phyloP scores from a whole-genome alignment of 53 echinoderm and acorn worm species.

The Hippasteria phrygiana region DNA sequence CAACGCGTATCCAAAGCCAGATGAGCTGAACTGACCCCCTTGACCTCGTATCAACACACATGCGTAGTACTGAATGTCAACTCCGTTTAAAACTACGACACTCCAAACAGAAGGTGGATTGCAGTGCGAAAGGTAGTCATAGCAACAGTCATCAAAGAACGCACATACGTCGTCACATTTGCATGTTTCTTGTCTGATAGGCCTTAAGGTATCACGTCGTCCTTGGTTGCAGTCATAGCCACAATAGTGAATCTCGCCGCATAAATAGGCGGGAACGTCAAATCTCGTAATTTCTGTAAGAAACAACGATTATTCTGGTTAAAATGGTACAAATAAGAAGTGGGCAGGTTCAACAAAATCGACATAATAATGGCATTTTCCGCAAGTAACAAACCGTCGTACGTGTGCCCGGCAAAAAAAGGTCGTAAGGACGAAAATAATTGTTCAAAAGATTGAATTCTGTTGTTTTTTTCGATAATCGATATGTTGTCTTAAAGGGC shows the following conservation, averaged over 20 bases:
- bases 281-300: background rate
- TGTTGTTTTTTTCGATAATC: too few relatives aligned
- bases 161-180: constrained; percentile 68
- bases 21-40: background rate
- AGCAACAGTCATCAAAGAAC: constrained; percentile 72
- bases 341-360: background rate
- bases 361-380: too few relatives aligned
- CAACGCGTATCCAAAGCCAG: constrained; percentile 21
- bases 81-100: background rate
- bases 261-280: background rate
- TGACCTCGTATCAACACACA: constrained; percentile 37
- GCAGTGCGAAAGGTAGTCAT: constrained; percentile 56
- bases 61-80: background rate
- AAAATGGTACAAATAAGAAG: background rate
- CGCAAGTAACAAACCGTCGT: too few relatives aligned
- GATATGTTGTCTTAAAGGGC: too few relatives aligned
- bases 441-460: too few relatives aligned
- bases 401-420: too few relatives aligned
- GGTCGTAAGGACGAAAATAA: too few relatives aligned
- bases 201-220: background rate
- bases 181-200: constrained; percentile 31
- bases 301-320: background rate
- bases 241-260: constrained; percentile 22
- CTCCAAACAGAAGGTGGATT: background rate
- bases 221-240: constrained; percentile 20